Evolutionary conservation across 2,888 invertebrate genomes (phyloP).

Genomic region (Barypeithes pellucidus): DNA sequence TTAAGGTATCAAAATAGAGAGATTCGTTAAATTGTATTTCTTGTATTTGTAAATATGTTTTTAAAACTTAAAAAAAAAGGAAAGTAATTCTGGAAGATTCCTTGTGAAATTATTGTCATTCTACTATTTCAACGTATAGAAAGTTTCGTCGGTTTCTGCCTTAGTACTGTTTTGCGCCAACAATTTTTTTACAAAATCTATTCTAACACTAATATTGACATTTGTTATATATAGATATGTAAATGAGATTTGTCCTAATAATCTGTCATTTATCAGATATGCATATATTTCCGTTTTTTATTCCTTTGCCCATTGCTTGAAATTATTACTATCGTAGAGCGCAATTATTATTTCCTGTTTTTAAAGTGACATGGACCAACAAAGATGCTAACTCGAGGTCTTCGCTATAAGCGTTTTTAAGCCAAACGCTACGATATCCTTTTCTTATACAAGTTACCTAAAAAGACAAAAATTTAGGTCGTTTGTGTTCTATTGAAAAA

Average conservation of each 20-base stretch:
- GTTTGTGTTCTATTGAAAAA: too few species aligned
- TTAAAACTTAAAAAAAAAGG: not conserved
- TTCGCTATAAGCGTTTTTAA: constrained; percentile 93
- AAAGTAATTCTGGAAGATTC: not conserved
- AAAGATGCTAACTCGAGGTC: constrained; percentile 93
- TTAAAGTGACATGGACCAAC: constrained; percentile 78
- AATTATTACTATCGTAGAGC: constrained; percentile 26
- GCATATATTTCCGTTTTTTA: not conserved
- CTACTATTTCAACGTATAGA: not conserved
- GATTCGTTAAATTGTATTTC: not conserved
- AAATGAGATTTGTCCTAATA: not conserved
- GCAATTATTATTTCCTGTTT: constrained; percentile 29
- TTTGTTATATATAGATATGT: constrained; percentile 14
- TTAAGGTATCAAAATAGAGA: not conserved
- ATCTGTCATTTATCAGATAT: not conserved
- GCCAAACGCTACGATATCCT: constrained; percentile 92
- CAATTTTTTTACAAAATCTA: not conserved
- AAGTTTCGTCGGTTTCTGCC: not conserved
- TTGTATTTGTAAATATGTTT: not conserved
- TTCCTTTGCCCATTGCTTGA: not conserved
- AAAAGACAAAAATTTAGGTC: constrained; percentile 55
- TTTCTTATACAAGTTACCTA: constrained; percentile 82
- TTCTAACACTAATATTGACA: constrained; percentile 17
- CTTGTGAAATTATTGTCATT: constrained; percentile 2
- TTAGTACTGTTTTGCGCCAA: not conserved